A percentile compares a stretch with the other conserved stretches of the same genome.
Conservation (phyloP, 2,113 vertebrate genomes). For the Peromyscus maniculatus region DNA sequence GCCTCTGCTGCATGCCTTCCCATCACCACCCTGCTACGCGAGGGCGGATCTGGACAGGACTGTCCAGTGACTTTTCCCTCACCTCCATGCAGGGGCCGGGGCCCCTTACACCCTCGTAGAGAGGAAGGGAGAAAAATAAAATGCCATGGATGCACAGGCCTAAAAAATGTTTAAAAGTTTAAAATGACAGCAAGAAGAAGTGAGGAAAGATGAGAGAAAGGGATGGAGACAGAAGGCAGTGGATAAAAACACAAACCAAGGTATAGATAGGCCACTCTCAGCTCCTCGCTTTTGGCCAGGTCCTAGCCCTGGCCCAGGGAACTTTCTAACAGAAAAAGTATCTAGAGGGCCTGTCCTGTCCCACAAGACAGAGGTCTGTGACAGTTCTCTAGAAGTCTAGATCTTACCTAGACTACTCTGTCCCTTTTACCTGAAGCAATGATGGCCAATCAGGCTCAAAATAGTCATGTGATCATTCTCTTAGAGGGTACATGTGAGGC, state of each 20-base stretch:
- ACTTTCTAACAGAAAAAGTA: not conserved
- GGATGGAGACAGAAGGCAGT: not conserved
- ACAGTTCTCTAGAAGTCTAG: not conserved
- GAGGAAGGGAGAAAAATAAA: not conserved
- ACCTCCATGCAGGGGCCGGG: accelerated
- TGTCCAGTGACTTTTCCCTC: accelerated
- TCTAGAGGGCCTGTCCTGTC: not conserved
- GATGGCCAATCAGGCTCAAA: not conserved
- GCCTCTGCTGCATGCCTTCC: accelerated
- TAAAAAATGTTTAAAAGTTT: not conserved
- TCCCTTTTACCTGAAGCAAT: constrained; percentile 35
- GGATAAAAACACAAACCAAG: not conserved
- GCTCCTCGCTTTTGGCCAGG: not conserved
- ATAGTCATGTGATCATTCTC: not conserved
- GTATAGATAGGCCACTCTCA: not conserved
- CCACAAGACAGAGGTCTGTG: not conserved
- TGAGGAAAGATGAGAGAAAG: not conserved
- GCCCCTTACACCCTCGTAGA: not conserved
- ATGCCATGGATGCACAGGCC: not conserved
- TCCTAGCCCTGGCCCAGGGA: not conserved
- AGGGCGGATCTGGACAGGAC: not conserved
- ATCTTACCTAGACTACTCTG: not conserved
- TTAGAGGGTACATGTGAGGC: not conserved
- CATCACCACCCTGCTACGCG: accelerated
- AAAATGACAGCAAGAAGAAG: not conserved